phyloP scores from a whole-genome alignment of 2,113 vertebrate genomes.

The Gasterosteus aculeatus region DNA sequence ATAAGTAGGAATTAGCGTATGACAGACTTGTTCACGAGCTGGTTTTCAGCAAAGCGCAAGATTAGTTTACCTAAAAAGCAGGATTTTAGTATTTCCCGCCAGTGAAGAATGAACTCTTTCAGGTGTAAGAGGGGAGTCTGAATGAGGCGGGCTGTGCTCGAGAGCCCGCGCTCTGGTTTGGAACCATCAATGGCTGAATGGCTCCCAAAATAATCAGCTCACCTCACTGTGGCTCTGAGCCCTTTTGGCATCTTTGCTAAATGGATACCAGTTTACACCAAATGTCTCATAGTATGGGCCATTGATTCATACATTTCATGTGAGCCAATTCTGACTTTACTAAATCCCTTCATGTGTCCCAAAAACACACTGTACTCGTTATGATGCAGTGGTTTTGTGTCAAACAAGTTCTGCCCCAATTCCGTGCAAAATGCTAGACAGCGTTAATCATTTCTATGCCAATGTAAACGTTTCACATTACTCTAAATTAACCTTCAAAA shows the following conservation, averaged over 20 bases:
- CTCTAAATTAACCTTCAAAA: too few relatives aligned
- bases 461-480: too few relatives aligned
- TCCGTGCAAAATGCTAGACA: too few relatives aligned
- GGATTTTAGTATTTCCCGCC: constrained; percentile 54
- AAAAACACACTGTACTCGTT: neutral
- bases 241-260: neutral
- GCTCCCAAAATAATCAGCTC: constrained; percentile 36
- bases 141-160: constrained; percentile 36
- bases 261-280: neutral
- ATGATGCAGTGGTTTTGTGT: too few relatives aligned
- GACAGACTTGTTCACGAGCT: neutral
- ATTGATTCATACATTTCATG: neutral
- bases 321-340: neutral
- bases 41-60: constrained; percentile 1
- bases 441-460: too few relatives aligned
- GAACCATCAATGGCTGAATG: constrained; percentile 36
- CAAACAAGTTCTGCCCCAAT: too few relatives aligned
- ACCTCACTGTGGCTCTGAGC: constrained; percentile 7
- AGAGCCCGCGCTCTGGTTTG: constrained; percentile 27
- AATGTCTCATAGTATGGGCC: too few relatives aligned
- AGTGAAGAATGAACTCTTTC: constrained; percentile 64
- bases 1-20: neutral
- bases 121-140: constrained; percentile 22
- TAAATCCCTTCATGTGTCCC: neutral
- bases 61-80: constrained; percentile 56